Evolutionary conservation across 2,888 invertebrate species (phyloP).

Genomic region (Drosophila pseudotakahashii): DNA sequence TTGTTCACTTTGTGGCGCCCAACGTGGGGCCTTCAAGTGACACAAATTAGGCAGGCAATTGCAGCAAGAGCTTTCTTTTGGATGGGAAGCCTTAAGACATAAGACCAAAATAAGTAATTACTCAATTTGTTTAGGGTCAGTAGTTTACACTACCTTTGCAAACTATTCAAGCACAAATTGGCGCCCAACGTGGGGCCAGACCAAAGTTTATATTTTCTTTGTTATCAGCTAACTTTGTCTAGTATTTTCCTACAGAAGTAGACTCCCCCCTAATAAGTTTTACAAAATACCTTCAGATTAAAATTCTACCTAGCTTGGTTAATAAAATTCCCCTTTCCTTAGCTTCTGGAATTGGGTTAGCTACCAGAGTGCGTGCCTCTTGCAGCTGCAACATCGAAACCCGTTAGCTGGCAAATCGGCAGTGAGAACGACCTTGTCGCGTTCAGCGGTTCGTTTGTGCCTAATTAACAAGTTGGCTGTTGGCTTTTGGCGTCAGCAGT

Average conservation of each 20-base stretch:
- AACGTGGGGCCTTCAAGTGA: slow-evolving; percentile 8
- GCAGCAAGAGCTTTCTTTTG: not conserved
- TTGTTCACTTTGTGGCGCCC: slow-evolving; percentile 7
- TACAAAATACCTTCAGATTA: not conserved
- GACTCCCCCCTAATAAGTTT: too few relatives aligned
- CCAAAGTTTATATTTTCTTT: too few relatives aligned
- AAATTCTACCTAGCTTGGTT: too few relatives aligned
- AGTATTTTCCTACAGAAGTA: not conserved
- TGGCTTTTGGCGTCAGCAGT: slow-evolving; percentile 51
- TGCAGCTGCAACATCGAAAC: slow-evolving; percentile 9
- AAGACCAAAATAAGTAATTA: not conserved
- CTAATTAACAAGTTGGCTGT: slow-evolving; percentile 73
- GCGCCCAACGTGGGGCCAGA: too few relatives aligned
- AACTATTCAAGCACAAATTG: too few relatives aligned
- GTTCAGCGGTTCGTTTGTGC: slow-evolving; percentile 42
- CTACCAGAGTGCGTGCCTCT: slow-evolving; percentile 2
- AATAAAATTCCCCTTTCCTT: not conserved
- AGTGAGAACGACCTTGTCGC: slow-evolving; percentile 49
- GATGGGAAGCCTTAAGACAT: not conserved
- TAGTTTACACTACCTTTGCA: too few relatives aligned
- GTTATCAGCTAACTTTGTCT: too few relatives aligned
- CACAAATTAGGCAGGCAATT: slow-evolving; percentile 4
- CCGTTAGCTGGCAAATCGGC: slow-evolving; percentile 20
- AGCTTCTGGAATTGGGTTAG: slow-evolving; percentile 3
- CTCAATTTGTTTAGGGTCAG: not conserved